Conservation (phyloP, 2,888 invertebrate genomes). For the Caenorhabditis zanzibari region DNA sequence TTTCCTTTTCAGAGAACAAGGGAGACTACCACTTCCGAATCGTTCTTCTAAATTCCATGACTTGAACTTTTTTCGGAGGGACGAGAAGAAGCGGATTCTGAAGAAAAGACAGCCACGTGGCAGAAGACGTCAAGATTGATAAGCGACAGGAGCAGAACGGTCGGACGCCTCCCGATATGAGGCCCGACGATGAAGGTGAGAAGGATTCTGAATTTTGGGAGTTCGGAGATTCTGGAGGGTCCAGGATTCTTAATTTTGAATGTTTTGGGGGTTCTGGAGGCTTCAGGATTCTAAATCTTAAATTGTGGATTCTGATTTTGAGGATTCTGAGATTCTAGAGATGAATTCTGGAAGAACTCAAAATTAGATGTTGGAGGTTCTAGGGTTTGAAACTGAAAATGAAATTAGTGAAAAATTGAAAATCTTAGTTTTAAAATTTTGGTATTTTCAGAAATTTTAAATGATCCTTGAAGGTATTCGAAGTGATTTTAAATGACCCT, state of each 20-base stretch:
- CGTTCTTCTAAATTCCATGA: constrained; percentile 8
- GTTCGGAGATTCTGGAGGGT: neutral
- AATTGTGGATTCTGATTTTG: neutral
- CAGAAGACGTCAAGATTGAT: constrained; percentile 52
- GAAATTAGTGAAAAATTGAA: neutral
- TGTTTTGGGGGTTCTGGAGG: neutral
- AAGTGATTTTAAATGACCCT: too few species aligned
- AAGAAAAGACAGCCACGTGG: neutral
- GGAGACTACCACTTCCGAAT: neutral
- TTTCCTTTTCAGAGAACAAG: constrained; percentile 3
- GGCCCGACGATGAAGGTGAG: constrained; percentile 66
- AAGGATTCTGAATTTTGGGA: neutral
- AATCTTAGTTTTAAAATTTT: neutral
- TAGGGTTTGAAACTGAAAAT: too few species aligned
- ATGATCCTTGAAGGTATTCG: too few species aligned
- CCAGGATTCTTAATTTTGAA: neutral
- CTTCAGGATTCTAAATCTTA: neutral
- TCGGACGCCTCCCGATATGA: constrained; percentile 69
- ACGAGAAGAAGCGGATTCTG: neutral
- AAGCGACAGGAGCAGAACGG: constrained; percentile 62
- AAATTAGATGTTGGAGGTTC: neutral
- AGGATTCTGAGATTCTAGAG: neutral
- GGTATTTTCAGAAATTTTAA: constrained; percentile 1
- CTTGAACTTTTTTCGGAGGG: constrained; percentile 15
- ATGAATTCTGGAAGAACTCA: neutral